Evolutionary conservation across 2,797 vertebrate species (phyloP), one percentile per base, ranked within the genome.

Genomic region (Enteromius anoplus): DNA sequence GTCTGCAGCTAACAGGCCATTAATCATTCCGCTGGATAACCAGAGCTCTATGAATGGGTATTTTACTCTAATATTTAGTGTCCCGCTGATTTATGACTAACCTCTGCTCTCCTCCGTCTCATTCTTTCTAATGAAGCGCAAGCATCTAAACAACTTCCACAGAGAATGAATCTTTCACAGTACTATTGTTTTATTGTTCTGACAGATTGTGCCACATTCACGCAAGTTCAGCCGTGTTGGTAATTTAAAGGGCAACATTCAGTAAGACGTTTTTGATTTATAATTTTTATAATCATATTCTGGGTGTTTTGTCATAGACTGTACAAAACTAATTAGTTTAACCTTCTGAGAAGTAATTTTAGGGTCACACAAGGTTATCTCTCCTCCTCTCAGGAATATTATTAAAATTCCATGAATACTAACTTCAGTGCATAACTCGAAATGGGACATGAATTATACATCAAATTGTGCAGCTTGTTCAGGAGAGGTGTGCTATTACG

Each of bases 171-270:
- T 76, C 60, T 85, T 58, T 14, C n/a, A 21, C 4, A 34, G 45
- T 47, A 1, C 34, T 45, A 66, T 32, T 1, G 10, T 55, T 78
- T 66, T 21, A 77, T 64, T 77, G 40, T 12, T 65, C n/a, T 73
- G 55, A 65, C 29, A 53, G 32, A 66, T 65, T 75, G 47, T 8
- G 26, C 32, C 4, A 42, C 42, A 47, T 71, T 47, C 23, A 32
- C 32, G 26, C 14, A 45, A 55, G 21, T 47, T 73, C 37, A 1
- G 14, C 40, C n/a, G 45, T 40, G 42, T 17, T 26, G 9, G n/a
- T 65, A 53, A 42, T 82, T 82, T 75, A 82, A 75, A 82, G 70
- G 71, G 60, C 45, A 66, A 29, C 14, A 47, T 71, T 80, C 37
- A 62, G 23, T 47, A 11, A 71, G 37, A 45, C 26, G 7, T 49